Evolutionary conservation across 1,140 invertebrate species (phyloP).

Genomic region (Aphelenchoides besseyi): DNA sequence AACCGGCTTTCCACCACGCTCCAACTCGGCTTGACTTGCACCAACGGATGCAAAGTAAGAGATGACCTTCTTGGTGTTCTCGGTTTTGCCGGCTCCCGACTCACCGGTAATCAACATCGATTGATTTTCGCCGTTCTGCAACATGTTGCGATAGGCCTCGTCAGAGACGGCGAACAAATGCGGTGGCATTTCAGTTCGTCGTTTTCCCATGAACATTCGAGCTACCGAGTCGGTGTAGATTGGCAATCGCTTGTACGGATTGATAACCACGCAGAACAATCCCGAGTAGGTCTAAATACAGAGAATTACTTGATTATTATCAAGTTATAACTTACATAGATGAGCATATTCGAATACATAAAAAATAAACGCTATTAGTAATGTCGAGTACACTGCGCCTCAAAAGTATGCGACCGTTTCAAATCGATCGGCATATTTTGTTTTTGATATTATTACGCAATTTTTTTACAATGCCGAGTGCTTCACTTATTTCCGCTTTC

Average conservation of each 20-base stretch:
- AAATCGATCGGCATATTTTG: too few species aligned
- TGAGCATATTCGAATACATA: not conserved
- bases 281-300: constrained; percentile 91
- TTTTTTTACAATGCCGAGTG: too few species aligned
- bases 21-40: constrained; percentile 56
- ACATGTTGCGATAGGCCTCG: constrained; percentile 98
- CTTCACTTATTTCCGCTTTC: too few species aligned
- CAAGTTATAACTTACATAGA: not conserved
- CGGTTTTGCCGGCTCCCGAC: constrained; percentile 71
- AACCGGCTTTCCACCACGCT: constrained; percentile 28
- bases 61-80: constrained; percentile 72
- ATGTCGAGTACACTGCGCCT: too few species aligned
- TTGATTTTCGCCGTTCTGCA: constrained; percentile 93
- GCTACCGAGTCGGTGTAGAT: constrained; percentile 95
- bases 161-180: constrained; percentile 99
- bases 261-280: constrained; percentile 99
- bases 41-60: constrained; percentile 70
- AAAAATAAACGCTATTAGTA: constrained; percentile 4
- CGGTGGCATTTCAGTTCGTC: constrained; percentile 97
- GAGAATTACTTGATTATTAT: not conserved
- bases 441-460: too few species aligned
- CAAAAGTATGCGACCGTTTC: too few species aligned
- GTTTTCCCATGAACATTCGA: constrained; percentile 94
- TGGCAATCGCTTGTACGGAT: constrained; percentile 98
- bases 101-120: constrained; percentile 92